These are phyloP conservation scores for Mormyrus hasselquistii DNA, from an alignment of 2,797 vertebrate species.

Conservation along the genomic window DNA sequence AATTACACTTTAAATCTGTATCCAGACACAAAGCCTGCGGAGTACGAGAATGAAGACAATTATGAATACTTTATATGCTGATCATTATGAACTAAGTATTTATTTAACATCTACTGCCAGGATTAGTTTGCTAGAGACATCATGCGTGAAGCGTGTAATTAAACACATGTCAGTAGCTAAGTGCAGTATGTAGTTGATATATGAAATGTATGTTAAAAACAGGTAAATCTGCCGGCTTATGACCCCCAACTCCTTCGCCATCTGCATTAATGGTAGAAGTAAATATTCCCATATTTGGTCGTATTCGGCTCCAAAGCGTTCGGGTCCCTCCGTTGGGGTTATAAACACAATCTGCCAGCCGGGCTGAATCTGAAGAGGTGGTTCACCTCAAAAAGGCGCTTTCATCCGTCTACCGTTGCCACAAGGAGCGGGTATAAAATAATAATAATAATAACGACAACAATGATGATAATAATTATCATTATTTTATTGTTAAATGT, in stretches of 20 bases:
- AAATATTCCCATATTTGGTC: constrained; percentile 15
- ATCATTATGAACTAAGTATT: not conserved
- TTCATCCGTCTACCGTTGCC: not conserved
- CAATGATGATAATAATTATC: not conserved
- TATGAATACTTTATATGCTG: not conserved
- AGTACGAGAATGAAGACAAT: not conserved
- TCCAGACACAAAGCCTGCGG: not conserved
- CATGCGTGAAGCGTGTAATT: not conserved
- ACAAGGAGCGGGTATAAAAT: not conserved
- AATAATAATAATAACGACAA: not conserved
- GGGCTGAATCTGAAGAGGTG: constrained; percentile 16
- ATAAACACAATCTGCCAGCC: constrained; percentile 31
- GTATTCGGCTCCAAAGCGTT: constrained; percentile 22
- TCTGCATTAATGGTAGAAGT: not conserved
- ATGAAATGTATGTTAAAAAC: not conserved
- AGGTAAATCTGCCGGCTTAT: not conserved
- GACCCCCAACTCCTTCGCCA: not conserved
- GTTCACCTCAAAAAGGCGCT: not conserved
- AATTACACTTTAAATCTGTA: not conserved
- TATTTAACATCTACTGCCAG: not conserved
- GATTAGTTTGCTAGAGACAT: not conserved
- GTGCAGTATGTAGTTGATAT: not conserved
- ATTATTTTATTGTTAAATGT: too few relatives aligned
- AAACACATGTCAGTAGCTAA: not conserved
- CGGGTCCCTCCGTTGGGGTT: constrained; percentile 22